Evolutionary conservation across 2,888 invertebrate species (phyloP), one percentile per base, ranked within the genome.

Genomic region (Halictus ligatus): DNA sequence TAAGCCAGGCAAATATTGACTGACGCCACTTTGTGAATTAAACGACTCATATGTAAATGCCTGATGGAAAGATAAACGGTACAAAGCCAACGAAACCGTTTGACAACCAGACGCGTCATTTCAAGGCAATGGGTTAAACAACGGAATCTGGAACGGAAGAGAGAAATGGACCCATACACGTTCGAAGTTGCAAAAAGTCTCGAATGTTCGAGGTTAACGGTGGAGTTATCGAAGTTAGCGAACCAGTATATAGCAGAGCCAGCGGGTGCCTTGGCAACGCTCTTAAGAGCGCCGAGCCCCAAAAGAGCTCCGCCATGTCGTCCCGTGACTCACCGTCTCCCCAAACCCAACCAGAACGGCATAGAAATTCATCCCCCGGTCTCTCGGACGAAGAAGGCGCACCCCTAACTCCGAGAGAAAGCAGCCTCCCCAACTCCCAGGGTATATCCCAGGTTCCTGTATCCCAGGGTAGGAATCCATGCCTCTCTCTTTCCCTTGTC

Each of bases 241-340:
- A 7, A 8, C 21, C 50, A 18, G 2, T 2, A 18, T 54, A 21
- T 8, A 8, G 21, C 18, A 21, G 50, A 54, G 50, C 79, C 35
- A 40, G 50, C 71, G 60, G 86, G 85, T 85, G 79, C 25, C 86
- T 77, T 87, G 85, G 86, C 86, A 87, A 86, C 86, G 80, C 80
- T 75, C 80, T 78, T 82, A 71, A 83, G 46, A 75, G 81, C 78
- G 80, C 80, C 87, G 85, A 80, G 85, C 76, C 84, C 77, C 50
- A 54, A 83, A 88, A 88, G 86, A 80, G 80, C 73, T 82, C 85
- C 83, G 88, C 88, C 87, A 89, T 90, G 89, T 81, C 81, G 84
- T 78, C 75, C 82, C 87, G 86, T 89, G 88, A 90, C 85, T 91
- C 87, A 85, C 82, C 87, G 82, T 54, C 50, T 54, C 21, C 50